phyloP scores from a whole-genome alignment of 1,140 invertebrate species.

The Sinonovacula constricta region DNA sequence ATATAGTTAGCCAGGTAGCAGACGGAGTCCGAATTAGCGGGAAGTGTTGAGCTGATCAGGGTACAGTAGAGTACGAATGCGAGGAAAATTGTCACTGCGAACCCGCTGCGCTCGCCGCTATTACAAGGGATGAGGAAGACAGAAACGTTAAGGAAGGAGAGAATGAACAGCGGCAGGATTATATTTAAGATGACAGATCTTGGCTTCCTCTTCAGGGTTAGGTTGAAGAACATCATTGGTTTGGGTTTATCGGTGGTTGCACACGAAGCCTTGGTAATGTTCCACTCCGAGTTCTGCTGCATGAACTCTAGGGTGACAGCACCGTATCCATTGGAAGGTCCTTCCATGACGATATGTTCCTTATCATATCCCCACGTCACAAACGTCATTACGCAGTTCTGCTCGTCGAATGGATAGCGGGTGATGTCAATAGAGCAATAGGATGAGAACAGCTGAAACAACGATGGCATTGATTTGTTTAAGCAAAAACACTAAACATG shows the following conservation, averaged over 20 bases:
- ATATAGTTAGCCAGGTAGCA: conserved; percentile 80
- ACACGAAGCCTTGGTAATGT: background rate
- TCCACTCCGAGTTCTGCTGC: background rate
- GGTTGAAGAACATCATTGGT: conserved; percentile 61
- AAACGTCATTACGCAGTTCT: conserved; percentile 14
- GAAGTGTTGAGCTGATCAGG: conserved; percentile 81
- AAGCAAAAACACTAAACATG: too few species aligned
- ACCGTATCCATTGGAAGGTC: background rate
- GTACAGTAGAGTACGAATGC: conserved; percentile 82
- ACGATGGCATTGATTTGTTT: too few species aligned
- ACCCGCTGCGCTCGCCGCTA: conserved; percentile 81
- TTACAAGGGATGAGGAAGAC: conserved; percentile 82
- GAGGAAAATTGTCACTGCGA: conserved; percentile 81
- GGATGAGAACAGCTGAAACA: conserved; percentile 8
- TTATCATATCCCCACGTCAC: conserved; percentile 29
- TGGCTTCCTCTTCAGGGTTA: conserved; percentile 66
- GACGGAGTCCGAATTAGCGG: conserved; percentile 81
- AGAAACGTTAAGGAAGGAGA: conserved; percentile 80
- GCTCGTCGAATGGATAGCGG: conserved; percentile 12
- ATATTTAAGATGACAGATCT: conserved; percentile 80
- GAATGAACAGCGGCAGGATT: conserved; percentile 81
- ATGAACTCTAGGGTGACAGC: background rate
- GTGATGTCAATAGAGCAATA: conserved; percentile 24
- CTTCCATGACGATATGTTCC: conserved; percentile 1
- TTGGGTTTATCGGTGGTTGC: background rate